phyloP scores from a whole-genome alignment of 2,113 vertebrate genomes.

The Phylloscopus trochiloides region DNA sequence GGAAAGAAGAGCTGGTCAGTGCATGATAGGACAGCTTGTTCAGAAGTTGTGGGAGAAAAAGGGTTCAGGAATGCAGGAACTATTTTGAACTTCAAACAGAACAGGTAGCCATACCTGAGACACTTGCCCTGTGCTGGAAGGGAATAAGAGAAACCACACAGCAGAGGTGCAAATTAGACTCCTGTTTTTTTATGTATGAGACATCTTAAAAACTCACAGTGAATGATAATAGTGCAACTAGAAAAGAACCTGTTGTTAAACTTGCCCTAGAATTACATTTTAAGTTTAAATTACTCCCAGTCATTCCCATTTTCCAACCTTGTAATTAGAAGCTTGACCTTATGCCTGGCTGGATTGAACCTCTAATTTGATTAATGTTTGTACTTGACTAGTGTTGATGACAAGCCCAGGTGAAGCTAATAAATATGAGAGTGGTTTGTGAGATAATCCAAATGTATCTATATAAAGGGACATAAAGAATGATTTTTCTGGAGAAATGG shows the following conservation, averaged over 20 bases:
- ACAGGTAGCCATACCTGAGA: not conserved
- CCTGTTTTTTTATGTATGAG: not conserved
- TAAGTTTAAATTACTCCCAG: not conserved
- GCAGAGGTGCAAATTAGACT: not conserved
- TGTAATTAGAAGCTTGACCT: slow-evolving; percentile 15
- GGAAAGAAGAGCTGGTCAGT: not conserved
- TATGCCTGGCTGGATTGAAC: not conserved
- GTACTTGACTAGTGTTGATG: not conserved
- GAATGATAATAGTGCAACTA: not conserved
- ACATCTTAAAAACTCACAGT: not conserved
- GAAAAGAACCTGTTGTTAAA: not conserved
- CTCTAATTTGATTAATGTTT: not conserved
- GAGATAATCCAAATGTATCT: not conserved
- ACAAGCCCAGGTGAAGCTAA: not conserved
- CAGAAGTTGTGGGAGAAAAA: not conserved
- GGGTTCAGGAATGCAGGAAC: not conserved
- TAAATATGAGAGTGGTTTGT: not conserved
- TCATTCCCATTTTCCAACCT: not conserved
- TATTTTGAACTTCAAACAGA: not conserved
- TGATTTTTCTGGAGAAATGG: not conserved
- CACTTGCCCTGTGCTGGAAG: not conserved
- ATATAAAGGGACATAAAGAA: not conserved
- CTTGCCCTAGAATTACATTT: not conserved
- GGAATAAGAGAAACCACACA: not conserved
- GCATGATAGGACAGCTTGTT: not conserved